Evolutionary conservation across 2,113 vertebrate species (phyloP).

Genomic region (Ptilonorhynchus violaceus): DNA sequence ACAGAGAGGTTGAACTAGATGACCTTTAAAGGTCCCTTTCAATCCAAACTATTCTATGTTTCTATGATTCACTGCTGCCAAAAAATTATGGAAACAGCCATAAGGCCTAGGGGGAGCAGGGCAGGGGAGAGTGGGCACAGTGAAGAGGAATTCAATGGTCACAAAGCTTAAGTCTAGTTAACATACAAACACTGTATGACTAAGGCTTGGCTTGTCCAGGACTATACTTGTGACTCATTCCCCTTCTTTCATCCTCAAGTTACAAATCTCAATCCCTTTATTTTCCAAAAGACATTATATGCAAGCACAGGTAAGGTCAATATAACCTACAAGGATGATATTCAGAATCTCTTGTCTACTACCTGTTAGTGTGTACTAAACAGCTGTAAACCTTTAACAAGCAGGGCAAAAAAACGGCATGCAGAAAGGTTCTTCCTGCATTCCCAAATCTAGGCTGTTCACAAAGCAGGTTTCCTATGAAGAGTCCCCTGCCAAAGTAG

Average conservation of each 20-base stretch:
- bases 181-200: background rate
- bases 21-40: background rate
- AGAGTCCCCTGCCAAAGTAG: background rate
- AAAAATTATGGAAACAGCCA: background rate
- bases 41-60: background rate
- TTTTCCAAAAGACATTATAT: background rate
- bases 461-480: background rate
- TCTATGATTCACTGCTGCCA: background rate
- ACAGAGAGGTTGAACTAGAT: background rate
- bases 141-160: background rate
- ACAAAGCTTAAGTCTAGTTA: background rate
- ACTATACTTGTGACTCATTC: background rate
- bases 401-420: background rate
- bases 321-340: background rate
- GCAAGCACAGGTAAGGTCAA: background rate
- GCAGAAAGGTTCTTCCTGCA: background rate
- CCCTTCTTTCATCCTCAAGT: background rate
- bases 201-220: background rate
- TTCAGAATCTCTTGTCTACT: background rate
- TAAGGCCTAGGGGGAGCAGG: background rate
- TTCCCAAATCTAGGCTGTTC: background rate
- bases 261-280: background rate
- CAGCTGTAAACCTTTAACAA: background rate
- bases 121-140: rapidly evolving
- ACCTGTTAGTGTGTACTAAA: background rate